These are phyloP conservation scores for Gallinago jamesoni DNA, from an alignment of 2,113 vertebrate genomes.

Conservation along the genomic window DNA sequence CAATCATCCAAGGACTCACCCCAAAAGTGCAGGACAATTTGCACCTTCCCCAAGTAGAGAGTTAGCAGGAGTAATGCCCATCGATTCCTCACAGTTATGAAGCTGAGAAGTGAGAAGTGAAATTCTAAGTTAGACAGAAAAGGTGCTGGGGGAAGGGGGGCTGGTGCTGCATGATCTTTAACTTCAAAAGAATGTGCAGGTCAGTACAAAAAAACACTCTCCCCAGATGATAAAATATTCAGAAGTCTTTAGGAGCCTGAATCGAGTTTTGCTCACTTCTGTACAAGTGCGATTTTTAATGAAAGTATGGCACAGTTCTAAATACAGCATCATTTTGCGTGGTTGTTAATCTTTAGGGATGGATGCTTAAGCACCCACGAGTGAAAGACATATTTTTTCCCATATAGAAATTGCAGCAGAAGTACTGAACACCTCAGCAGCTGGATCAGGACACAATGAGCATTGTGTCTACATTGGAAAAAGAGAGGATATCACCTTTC, in stretches of 20 bases:
- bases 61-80: not conserved
- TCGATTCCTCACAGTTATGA: not conserved
- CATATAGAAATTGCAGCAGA: not conserved
- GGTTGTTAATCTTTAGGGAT: not conserved
- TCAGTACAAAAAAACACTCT: not conserved
- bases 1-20: not conserved
- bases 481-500: not conserved
- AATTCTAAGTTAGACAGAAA: not conserved
- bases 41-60: not conserved
- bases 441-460: not conserved
- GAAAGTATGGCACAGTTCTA: not conserved
- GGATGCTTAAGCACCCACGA: not conserved
- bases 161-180: not conserved
- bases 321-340: not conserved
- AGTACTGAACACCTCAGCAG: not conserved
- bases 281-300: not conserved
- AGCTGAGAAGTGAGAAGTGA: not conserved
- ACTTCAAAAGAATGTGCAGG: not conserved
- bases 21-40: not conserved
- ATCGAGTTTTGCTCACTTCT: not conserved
- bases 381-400: not conserved
- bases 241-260: not conserved
- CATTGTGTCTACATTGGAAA: not conserved
- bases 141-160: rapidly evolving
- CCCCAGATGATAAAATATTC: not conserved